Evolutionary conservation across 2,888 invertebrate species (phyloP), one percentile per base, ranked within the genome.

Genomic region (Apodemia duryi): DNA sequence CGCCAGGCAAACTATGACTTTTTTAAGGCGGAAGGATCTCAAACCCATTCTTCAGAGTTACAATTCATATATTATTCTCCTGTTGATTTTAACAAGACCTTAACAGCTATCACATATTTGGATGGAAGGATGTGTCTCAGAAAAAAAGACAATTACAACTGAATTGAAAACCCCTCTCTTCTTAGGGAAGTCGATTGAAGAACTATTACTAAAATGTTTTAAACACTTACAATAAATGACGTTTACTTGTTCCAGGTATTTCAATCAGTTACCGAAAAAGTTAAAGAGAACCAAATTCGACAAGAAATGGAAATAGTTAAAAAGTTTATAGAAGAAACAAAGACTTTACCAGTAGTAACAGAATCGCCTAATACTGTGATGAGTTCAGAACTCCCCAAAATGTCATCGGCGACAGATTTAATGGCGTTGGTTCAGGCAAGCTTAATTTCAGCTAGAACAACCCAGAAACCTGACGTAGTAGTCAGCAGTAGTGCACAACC

Each of bases 241-340:
- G 6, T 49, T 49, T 49, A n/a, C 6, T 49, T 49, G 65, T 77
- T 77, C 3, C 76, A 92, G 92, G 85, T 96, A 60, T 95, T 96
- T 73, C 94, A 95, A 80, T 95, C 95, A 0, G 96, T 95, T 0
- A 95, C 94, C 1, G 94, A 94, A 75, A 96, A 96, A 77, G 94
- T 96, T 0, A 94, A 93, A 71, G 95, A 95, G 68, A 93, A 93
- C 73, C 89, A 92, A 74, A 84, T 90, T 52, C 91, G 93, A 13
- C 93, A 93, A 74, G 93, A 93, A 69, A 93, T 94, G 82, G 92
- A 93, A 76, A 91, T 94, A 65, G 91, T 93, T 7, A 88, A 82
- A 75, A 90, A 91, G 70, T 88, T 92, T 13, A 73, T 92, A 10
- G 83, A 87, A 67, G 87, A 86, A 69, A 69, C 78, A 0, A 84